Evolutionary conservation across 2,113 vertebrate species (phyloP), one percentile per base, ranked within the genome.

Genomic region (Bagarius yarrelli): DNA sequence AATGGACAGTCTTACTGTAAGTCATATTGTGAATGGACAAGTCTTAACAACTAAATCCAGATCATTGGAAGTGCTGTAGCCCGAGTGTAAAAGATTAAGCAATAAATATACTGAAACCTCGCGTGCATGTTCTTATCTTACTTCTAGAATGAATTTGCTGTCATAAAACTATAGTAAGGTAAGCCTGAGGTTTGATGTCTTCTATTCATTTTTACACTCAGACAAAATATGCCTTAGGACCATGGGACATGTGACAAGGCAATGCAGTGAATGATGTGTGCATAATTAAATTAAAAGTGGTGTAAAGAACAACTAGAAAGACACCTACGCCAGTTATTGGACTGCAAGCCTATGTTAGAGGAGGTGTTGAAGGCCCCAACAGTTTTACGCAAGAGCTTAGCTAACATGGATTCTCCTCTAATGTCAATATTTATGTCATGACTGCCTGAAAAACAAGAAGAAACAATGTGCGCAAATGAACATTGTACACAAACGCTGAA

Each of bases 311-410:
- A 15, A 40, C 0, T 11, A 79, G n/a, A 78, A 64, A 32, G 27
- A 32, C 0, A 21, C 90, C 87, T 87, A 97, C 96, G 83, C 0
- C 80, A 23, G 86, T 96, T 98, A 80, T 89, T 91, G 0, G 90
- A 87, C 18, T 93, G 85, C 76, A 95, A 0, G 0, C 56, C 52
- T 0, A 88, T 30, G 18, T 83, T 81, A 0, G 92, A 91, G 2
- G 95, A 94, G 32, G 88, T 91, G 88, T 98, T 96, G 81, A 98
- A 93, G 67, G 93, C 94, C 0, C 94, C 91, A 0, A 98, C 81
- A 0, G 94, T 94, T 73, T 83, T 90, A 0, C 89, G 90, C 53
- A 98, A 91, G 21, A 98, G 94, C 21, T 85, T 86, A 1, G 95
- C 94, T 40, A 98, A 90, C 90, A 97, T 90, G n/a, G 95, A 94